Evolutionary conservation across 2,113 vertebrate genomes (phyloP).

Genomic region (Felis chaus): DNA sequence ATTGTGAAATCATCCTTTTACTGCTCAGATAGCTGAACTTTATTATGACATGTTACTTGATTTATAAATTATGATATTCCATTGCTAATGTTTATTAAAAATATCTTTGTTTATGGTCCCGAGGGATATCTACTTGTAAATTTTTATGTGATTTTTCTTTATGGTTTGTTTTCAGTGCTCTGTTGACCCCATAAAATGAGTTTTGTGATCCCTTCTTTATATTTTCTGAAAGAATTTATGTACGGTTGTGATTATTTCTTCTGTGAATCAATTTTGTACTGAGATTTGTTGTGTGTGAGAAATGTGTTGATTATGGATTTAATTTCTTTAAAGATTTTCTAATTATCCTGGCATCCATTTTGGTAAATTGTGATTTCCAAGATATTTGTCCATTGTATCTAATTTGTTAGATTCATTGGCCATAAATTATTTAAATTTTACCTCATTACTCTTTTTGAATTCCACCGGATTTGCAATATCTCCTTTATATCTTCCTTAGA

Average conservation of each 20-base stretch:
- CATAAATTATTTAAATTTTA: not conserved
- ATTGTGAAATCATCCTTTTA: not conserved
- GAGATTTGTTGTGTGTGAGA: not conserved
- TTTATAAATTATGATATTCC: not conserved
- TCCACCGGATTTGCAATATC: not conserved
- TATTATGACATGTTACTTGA: not conserved
- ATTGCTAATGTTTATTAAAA: not conserved
- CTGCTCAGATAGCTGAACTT: not conserved
- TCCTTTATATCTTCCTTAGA: not conserved
- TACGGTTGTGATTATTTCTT: not conserved
- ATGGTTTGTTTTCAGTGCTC: not conserved
- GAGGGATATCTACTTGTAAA: not conserved
- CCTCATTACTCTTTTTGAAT: not conserved
- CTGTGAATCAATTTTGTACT: not conserved
- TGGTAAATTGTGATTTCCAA: not conserved
- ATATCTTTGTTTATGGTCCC: not conserved
- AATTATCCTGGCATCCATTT: not conserved
- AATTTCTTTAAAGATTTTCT: not conserved
- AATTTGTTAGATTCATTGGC: not conserved
- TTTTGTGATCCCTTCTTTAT: not conserved
- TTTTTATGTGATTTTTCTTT: not conserved
- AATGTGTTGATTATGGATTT: not conserved
- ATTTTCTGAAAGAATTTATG: not conserved
- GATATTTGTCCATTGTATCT: not conserved
- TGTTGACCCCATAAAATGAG: not conserved